Percentiles rank a stretch among this genome's conserved stretches.
Evolutionary conservation across 2,797 vertebrate genomes (phyloP).

Genomic region (Amphiprion clarkii): DNA sequence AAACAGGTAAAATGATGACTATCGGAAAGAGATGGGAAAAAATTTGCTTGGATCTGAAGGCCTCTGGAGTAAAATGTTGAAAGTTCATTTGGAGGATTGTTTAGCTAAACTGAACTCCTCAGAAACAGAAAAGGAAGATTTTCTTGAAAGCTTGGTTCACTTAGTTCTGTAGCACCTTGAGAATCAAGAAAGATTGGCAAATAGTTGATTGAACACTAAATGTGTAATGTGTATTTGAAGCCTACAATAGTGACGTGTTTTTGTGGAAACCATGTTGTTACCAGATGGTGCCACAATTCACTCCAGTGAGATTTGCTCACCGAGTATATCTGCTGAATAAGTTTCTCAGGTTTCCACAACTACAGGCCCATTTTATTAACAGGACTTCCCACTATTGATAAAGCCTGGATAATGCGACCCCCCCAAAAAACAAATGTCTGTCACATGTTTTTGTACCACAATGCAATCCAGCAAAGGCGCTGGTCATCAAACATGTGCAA

Average conservation of each 20-base stretch:
- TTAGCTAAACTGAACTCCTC: constrained; percentile 21
- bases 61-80: constrained; percentile 16
- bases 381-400: constrained; percentile 2
- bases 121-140: not conserved
- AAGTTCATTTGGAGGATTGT: constrained; percentile 36
- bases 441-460: too few species aligned
- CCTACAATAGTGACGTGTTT: too few species aligned
- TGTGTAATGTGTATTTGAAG: too few species aligned
- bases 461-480: too few species aligned
- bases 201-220: not conserved
- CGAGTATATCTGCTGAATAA: too few species aligned
- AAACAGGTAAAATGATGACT: constrained; percentile 31
- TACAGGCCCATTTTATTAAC: not conserved
- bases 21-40: constrained; percentile 26
- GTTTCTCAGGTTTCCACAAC: not conserved
- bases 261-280: not conserved
- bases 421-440: not conserved
- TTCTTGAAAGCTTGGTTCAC: not conserved
- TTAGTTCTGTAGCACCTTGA: constrained; percentile 1
- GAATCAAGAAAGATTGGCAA: constrained; percentile 2
- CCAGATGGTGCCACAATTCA: too few species aligned
- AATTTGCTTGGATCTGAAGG: constrained; percentile 17
- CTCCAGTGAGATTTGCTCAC: too few species aligned
- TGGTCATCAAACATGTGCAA: too few species aligned
- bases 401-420: too few species aligned